A percentile compares a stretch with the other conserved stretches of the same genome.
Evolutionary conservation across 1,140 invertebrate genomes (phyloP).

Genomic region (Bombus superbus): DNA sequence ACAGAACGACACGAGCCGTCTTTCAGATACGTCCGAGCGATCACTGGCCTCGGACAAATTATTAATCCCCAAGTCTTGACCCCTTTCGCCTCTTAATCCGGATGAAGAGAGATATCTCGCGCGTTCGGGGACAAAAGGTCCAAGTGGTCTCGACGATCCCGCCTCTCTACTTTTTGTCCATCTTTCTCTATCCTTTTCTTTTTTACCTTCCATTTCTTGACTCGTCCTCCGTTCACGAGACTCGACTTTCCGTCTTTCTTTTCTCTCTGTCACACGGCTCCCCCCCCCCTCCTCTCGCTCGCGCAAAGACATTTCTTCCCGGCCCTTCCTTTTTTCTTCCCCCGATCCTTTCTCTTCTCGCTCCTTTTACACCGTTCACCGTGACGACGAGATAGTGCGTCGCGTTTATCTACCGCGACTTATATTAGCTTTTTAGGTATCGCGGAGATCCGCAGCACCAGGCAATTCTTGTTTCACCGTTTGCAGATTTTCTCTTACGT

Average conservation of each 20-base stretch:
- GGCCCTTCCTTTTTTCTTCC: too few species aligned
- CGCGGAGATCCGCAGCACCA: slow-evolving; percentile 14
- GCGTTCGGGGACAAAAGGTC: slow-evolving; percentile 63
- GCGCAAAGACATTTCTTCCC: neutral
- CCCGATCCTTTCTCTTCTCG: neutral
- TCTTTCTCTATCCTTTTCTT: neutral
- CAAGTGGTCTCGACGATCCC: slow-evolving; percentile 40
- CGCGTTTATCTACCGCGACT: slow-evolving; percentile 55
- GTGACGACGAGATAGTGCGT: slow-evolving; percentile 50
- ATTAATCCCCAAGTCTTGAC: slow-evolving; percentile 76
- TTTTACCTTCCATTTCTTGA: neutral
- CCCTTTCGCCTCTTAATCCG: slow-evolving; percentile 71
- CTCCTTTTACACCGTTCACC: slow-evolving; percentile 1
- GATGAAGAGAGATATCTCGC: slow-evolving; percentile 72
- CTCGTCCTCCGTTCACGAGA: neutral
- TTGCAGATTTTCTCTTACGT: slow-evolving; percentile 7
- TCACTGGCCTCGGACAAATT: slow-evolving; percentile 70
- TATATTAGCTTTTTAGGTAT: slow-evolving; percentile 52
- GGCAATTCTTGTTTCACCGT: slow-evolving; percentile 37
- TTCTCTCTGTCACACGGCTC: neutral
- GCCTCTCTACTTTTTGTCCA: neutral
- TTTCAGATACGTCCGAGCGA: slow-evolving; percentile 50
- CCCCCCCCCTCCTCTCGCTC: neutral
- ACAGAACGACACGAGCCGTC: slow-evolving; percentile 58
- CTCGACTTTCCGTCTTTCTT: neutral